Evolutionary conservation across 2,888 invertebrate species (phyloP), one percentile per base, ranked within the genome.

Genomic region (Lottia gigantea): DNA sequence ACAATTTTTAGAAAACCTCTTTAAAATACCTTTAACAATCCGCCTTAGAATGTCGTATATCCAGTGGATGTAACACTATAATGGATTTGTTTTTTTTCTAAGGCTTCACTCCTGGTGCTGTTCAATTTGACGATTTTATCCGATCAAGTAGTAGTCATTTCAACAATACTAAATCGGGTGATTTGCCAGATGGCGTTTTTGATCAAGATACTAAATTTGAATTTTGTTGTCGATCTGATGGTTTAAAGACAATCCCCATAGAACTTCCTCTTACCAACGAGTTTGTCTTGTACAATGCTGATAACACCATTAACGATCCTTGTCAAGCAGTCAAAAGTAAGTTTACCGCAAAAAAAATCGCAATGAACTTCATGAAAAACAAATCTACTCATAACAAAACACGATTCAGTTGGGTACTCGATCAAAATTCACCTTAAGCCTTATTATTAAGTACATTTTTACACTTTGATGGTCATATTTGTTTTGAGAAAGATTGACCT

Each of bases 151-250:
- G 45, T 2, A n/a, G 62, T 47, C 7, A 8, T 11, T 40, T 6
- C 40, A 68, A 46, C 40, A 68, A 68, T 49, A 47, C 26, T 19
- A 25, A 46, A n/a, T 64, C 46, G 2, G 68, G 64, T 11, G 19
- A 47, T 16, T 46, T 68, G 16, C 68, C 68, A 8, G 68, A 68
- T 47, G 68, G 68, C 1, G 64, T 68, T 6, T 68, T 46, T 31
- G 64, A 47, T 40, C 19, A 46, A 16, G 68, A 68, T 49, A 68
- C 68, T 49, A 63, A n/a, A 6, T 31, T 68, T 26, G 45, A 68
- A 26, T 68, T 68, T 47, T 68, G 68, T 25, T 68, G 68, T 40
- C 63, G 68, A 31, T 46, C 47, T 7, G 68, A 68, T 26, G 68
- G 68, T 15, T 40, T 47, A 14, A 26, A n/a, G 3, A n/a, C 4